These are phyloP conservation scores for Antheraea mylitta DNA, from an alignment of 1,140 invertebrate species.

Conservation along the genomic window DNA sequence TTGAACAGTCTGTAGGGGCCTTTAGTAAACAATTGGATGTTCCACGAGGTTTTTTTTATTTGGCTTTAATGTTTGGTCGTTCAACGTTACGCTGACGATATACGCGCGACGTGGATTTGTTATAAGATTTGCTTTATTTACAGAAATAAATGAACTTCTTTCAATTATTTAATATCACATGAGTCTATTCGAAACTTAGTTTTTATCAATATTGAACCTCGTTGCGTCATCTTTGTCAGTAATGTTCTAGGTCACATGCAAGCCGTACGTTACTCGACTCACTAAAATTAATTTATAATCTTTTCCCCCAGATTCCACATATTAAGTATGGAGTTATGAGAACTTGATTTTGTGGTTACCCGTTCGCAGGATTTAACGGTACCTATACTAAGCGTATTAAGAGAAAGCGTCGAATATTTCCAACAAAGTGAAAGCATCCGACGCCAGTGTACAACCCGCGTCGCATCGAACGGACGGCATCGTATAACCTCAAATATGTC, in stretches of 20 bases:
- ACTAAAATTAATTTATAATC: neutral
- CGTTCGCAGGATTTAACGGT: neutral
- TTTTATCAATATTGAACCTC: neutral
- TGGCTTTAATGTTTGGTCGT: neutral
- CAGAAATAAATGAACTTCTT: neutral
- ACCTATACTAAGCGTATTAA: conserved; percentile 30
- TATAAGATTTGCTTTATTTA: neutral
- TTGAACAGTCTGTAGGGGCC: too few relatives aligned
- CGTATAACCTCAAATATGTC: conserved; percentile 66
- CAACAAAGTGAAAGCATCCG: conserved; percentile 61
- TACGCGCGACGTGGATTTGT: neutral
- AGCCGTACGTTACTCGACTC: conserved; percentile 22
- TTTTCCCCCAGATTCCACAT: neutral
- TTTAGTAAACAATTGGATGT: neutral
- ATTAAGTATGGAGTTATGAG: neutral
- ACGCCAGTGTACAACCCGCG: conserved; percentile 47
- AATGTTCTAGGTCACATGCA: conserved; percentile 19
- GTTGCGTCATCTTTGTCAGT: conserved; percentile 29
- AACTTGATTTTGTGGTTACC: neutral
- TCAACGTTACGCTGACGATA: neutral
- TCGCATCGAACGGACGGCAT: conserved; percentile 45
- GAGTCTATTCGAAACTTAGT: neutral
- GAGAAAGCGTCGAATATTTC: conserved; percentile 68
- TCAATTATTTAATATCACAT: neutral
- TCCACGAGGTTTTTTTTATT: neutral